A percentile compares a stretch with the other conserved stretches of the same genome.
These are phyloP conservation scores for Apostichopus japonicus DNA, from an alignment of 35 echinoderm and acorn worm genomes.

Conservation along the genomic window DNA sequence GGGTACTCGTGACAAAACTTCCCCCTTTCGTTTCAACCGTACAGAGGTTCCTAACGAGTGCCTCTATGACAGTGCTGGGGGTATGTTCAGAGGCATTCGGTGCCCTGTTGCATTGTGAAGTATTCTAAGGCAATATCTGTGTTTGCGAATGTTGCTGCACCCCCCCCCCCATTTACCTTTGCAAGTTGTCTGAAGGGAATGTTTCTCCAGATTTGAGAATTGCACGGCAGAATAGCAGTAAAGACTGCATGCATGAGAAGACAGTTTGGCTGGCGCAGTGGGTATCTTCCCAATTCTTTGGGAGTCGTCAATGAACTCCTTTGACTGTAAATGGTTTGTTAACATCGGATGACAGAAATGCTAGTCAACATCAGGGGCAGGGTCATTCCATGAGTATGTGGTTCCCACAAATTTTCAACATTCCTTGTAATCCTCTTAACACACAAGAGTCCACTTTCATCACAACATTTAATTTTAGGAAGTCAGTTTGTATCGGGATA, in stretches of 20 bases:
- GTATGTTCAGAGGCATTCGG: conserved; percentile 21
- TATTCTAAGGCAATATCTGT: not conserved
- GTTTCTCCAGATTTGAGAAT: not conserved
- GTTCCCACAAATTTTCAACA: too few species aligned
- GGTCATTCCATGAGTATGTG: too few species aligned
- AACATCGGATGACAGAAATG: too few species aligned
- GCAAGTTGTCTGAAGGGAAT: not conserved
- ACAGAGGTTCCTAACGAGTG: conserved; percentile 39
- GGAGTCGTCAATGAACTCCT: too few species aligned
- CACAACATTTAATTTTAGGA: too few species aligned
- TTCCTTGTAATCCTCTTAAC: too few species aligned
- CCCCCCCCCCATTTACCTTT: not conserved
- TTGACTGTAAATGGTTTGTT: too few species aligned
- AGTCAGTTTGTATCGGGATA: too few species aligned
- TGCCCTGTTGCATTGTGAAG: not conserved
- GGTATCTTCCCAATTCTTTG: too few species aligned
- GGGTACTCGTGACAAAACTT: conserved; percentile 1
- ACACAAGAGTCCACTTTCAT: too few species aligned
- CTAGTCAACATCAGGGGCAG: too few species aligned
- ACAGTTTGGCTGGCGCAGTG: too few species aligned
- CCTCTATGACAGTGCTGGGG: conserved; percentile 37
- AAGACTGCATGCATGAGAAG: not conserved
- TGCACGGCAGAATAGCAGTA: not conserved
- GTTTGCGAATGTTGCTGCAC: not conserved
- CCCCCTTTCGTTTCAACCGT: not conserved